These are phyloP conservation scores for Himalopsyche anomala DNA, from an alignment of 2,888 invertebrate genomes.

Conservation along the genomic window DNA sequence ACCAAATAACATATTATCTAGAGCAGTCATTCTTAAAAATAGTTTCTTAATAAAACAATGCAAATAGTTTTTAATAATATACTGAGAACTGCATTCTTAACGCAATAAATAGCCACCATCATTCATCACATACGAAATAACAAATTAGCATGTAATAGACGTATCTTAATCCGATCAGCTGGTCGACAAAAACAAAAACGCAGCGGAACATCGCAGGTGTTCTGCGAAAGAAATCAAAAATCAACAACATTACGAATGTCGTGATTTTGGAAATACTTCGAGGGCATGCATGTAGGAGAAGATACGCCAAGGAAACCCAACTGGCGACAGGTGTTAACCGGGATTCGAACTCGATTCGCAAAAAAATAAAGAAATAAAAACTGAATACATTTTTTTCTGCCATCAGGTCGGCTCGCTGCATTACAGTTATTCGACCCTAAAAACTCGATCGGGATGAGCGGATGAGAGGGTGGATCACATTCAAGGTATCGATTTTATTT, in stretches of 20 bases:
- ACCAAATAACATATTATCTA: too few species aligned
- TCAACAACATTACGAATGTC: not conserved
- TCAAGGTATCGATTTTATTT: not conserved
- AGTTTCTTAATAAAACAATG: too few species aligned
- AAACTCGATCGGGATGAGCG: not conserved
- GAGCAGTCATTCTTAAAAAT: too few species aligned
- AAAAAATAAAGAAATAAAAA: not conserved
- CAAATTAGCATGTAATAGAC: too few species aligned
- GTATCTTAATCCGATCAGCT: not conserved
- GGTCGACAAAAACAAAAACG: not conserved
- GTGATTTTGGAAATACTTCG: constrained; percentile 14
- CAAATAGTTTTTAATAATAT: too few species aligned
- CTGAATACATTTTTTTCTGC: not conserved
- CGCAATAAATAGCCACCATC: too few species aligned
- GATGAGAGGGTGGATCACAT: not conserved
- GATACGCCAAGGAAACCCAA: not conserved
- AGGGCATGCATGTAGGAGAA: not conserved
- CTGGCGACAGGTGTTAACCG: constrained; percentile 40
- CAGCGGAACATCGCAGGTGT: not conserved
- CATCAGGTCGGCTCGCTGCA: constrained; percentile 6
- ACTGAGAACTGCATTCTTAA: too few species aligned
- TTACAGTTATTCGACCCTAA: constrained; percentile 23
- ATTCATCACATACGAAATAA: too few species aligned
- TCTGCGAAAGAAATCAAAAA: not conserved
- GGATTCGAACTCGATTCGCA: not conserved